Percentiles rank a stretch among this genome's conserved stretches.
phyloP scores from a whole-genome alignment of 2,888 invertebrate genomes.

The Pyrochroa serraticornis region DNA sequence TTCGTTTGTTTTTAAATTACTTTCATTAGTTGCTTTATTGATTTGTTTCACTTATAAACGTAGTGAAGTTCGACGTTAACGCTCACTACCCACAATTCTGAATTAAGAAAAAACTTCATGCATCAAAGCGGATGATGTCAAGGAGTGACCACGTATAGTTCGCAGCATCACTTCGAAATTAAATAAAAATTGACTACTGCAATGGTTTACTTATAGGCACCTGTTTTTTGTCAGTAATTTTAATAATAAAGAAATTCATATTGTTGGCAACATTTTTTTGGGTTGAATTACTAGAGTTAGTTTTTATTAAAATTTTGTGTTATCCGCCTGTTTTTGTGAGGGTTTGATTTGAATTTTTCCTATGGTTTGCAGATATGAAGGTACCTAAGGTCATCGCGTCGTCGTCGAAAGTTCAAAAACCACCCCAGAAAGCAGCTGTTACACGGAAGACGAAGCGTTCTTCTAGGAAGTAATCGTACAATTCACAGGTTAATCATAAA shows the following conservation, averaged over 20 bases:
- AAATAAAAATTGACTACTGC: too few relatives aligned
- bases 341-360: neutral
- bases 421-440: slow-evolving; percentile 32
- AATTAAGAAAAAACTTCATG: too few relatives aligned
- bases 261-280: neutral
- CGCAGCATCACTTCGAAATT: too few relatives aligned
- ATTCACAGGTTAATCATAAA: neutral
- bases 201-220: too few relatives aligned
- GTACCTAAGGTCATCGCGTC: slow-evolving; percentile 25
- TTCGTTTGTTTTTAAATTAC: neutral
- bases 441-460: slow-evolving; percentile 36
- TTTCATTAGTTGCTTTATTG: neutral
- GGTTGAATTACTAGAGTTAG: too few relatives aligned
- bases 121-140: too few relatives aligned
- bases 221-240: neutral
- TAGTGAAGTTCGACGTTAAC: too few relatives aligned
- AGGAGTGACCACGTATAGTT: too few relatives aligned
- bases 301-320: neutral
- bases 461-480: slow-evolving; percentile 34
- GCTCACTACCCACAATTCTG: too few relatives aligned
- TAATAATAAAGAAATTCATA: neutral
- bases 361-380: slow-evolving; percentile 17
- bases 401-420: slow-evolving; percentile 26
- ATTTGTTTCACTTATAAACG: too few relatives aligned
- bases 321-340: too few relatives aligned